These are phyloP conservation scores for Thymelicus lineola DNA, from an alignment of 2,888 invertebrate genomes.

Conservation along the genomic window DNA sequence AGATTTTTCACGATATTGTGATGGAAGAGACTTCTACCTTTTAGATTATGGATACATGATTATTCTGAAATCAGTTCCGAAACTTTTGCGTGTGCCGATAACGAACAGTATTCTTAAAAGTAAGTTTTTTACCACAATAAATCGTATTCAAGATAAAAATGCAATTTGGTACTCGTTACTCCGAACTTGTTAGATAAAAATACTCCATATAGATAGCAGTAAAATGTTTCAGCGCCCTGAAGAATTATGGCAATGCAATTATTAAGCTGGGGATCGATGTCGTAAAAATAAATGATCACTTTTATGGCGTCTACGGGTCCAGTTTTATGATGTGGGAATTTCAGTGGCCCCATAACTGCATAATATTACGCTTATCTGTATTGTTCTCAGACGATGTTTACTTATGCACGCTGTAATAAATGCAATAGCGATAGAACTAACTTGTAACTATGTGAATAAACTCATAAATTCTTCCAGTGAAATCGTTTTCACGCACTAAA, in stretches of 20 bases:
- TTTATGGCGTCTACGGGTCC: slow-evolving; percentile 66
- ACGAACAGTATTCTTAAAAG: no score
- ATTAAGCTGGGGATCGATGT: slow-evolving; percentile 69
- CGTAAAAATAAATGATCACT: slow-evolving; percentile 76
- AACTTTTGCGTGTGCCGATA: no score
- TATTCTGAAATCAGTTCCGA: no score
- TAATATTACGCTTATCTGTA: slow-evolving; percentile 64
- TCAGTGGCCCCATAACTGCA: slow-evolving; percentile 60
- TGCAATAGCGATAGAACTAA: slow-evolving; percentile 26
- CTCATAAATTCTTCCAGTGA: slow-evolving; percentile 3
- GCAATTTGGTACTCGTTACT: neutral
- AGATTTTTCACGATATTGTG: no score
- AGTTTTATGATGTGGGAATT: slow-evolving; percentile 76
- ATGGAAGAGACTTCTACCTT: no score
- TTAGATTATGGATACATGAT: no score
- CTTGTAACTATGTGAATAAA: slow-evolving; percentile 16
- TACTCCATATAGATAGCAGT: slow-evolving; percentile 28
- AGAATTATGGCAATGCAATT: slow-evolving; percentile 71
- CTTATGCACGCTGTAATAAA: slow-evolving; percentile 32
- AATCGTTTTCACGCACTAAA: neutral
- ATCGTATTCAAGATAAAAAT: neutral
- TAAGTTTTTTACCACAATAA: no score
- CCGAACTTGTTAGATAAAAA: slow-evolving; percentile 18
- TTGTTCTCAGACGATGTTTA: slow-evolving; percentile 42
- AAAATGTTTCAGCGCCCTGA: slow-evolving; percentile 53